phyloP scores from a whole-genome alignment of 2,113 vertebrate genomes.

The Pyrgilauda ruficollis region DNA sequence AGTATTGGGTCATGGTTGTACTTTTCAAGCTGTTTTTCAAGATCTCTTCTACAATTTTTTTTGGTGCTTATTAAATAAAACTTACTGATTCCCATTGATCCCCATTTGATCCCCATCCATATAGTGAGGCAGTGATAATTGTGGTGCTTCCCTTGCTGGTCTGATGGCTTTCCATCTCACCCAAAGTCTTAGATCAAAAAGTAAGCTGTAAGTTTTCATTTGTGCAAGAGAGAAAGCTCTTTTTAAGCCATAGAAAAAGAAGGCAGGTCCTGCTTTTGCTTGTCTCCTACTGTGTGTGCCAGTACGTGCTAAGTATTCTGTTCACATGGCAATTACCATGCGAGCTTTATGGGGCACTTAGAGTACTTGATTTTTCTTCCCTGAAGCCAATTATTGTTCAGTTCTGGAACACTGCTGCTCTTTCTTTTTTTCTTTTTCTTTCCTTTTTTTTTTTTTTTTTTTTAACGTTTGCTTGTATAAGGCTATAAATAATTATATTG shows the following conservation, averaged over 20 bases:
- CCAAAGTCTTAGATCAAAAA: not conserved
- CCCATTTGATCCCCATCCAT: not conserved
- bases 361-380: not conserved
- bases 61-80: not conserved
- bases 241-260: not conserved
- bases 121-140: not conserved
- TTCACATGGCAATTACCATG: not conserved
- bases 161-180: not conserved
- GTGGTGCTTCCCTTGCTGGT: not conserved
- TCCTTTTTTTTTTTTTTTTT: too few species aligned
- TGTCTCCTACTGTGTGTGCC: not conserved
- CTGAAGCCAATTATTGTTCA: not conserved
- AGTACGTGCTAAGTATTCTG: not conserved
- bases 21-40: not conserved
- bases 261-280: not conserved
- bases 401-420: not conserved
- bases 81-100: not conserved
- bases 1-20: not conserved
- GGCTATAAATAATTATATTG: not conserved
- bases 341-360: not conserved
- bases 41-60: not conserved
- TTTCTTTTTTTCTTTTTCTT: too few species aligned
- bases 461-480: not conserved
- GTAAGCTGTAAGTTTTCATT: not conserved
- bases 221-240: not conserved